Evolutionary conservation across 1,140 invertebrate genomes (phyloP).

Genomic region (Drosophila ananassae): DNA sequence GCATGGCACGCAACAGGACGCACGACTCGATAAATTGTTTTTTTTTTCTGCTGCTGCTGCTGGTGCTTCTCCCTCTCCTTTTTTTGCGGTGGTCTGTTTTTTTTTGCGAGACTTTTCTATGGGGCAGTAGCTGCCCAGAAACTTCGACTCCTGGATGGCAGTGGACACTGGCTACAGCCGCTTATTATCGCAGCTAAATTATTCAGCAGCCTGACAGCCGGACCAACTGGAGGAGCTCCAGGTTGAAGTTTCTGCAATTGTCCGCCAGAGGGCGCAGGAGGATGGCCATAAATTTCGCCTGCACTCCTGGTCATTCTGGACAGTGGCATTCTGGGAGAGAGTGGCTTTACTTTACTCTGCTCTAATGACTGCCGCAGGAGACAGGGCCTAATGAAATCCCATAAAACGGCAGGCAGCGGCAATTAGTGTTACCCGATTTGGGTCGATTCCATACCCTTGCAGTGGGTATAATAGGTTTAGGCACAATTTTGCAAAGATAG

Average conservation of each 20-base stretch:
- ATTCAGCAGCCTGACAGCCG: conserved; percentile 56
- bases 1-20: conserved; percentile 76
- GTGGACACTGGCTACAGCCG: conserved; percentile 43
- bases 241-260: conserved; percentile 32
- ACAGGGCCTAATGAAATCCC: conserved; percentile 39
- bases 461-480: no score
- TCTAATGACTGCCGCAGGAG: conserved; percentile 39
- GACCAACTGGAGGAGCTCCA: conserved; percentile 10
- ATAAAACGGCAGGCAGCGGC: conserved; percentile 32
- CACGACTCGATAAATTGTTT: conserved; percentile 76
- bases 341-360: conserved; percentile 18
- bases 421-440: conserved; percentile 37
- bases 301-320: conserved; percentile 25
- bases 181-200: conserved; percentile 74
- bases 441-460: conserved; percentile 6
- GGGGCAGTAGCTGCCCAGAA: conserved; percentile 15
- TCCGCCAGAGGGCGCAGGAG: conserved; percentile 16
- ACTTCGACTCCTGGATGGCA: conserved; percentile 11
- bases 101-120: conserved; percentile 39
- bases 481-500: no score
- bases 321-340: conserved; percentile 7
- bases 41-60: not conserved
- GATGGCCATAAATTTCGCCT: conserved; percentile 32
- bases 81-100: not conserved
- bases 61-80: not conserved